phyloP scores from a whole-genome alignment of 2,113 vertebrate genomes.

The Phocoena phocoena region DNA sequence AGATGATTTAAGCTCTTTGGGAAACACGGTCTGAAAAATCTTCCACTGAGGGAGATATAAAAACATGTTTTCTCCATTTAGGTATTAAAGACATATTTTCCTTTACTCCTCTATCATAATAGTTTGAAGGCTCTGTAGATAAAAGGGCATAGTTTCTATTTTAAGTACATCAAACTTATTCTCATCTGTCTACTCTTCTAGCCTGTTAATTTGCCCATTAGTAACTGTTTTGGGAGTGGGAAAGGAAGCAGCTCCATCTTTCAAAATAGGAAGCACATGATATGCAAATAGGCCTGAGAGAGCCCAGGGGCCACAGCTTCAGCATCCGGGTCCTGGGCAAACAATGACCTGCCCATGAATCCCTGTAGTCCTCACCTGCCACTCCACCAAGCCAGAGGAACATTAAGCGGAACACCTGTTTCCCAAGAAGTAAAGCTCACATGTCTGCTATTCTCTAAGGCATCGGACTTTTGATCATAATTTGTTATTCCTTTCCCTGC shows the following conservation, averaged over 20 bases:
- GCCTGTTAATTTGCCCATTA: not conserved
- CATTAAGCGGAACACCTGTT: not conserved
- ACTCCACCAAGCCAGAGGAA: not conserved
- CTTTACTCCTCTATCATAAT: not conserved
- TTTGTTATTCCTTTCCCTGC: not conserved
- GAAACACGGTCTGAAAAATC: not conserved
- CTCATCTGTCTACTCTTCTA: not conserved
- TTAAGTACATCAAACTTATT: not conserved
- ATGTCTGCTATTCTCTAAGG: not conserved
- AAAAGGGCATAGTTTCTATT: not conserved
- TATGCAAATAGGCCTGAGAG: not conserved
- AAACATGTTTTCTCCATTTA: not conserved
- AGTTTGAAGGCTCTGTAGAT: not conserved
- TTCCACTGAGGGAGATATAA: not conserved
- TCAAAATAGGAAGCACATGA: not conserved
- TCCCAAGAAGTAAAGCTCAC: not conserved
- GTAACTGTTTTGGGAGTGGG: not conserved
- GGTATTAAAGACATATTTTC: slow-evolving; percentile 16
- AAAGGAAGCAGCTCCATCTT: not conserved
- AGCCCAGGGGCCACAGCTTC: not conserved
- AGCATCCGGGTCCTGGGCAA: not conserved
- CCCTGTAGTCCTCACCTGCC: not conserved
- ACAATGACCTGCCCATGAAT: not conserved
- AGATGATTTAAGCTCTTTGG: not conserved
- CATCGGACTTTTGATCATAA: not conserved